Conservation (phyloP, 1,140 invertebrate genomes). For the Steinernema khuongi region DNA sequence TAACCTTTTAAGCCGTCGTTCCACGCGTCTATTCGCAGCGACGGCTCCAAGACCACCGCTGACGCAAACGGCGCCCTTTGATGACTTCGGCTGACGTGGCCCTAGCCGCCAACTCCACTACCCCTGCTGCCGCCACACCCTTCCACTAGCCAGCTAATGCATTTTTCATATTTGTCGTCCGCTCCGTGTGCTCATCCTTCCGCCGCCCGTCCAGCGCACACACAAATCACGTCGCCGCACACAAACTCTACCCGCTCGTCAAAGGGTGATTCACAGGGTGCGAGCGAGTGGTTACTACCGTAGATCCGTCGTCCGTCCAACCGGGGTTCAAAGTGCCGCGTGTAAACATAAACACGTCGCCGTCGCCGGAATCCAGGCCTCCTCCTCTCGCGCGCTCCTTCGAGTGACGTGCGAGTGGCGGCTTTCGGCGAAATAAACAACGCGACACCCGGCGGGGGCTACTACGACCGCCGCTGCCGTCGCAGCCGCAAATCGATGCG, state of each 20-base stretch:
- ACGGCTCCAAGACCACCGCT: not conserved
- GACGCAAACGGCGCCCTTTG: not conserved
- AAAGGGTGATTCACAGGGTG: not conserved
- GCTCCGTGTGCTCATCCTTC: too few species aligned
- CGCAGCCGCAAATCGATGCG: conserved; percentile 7
- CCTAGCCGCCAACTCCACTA: not conserved
- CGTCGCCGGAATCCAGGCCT: not conserved
- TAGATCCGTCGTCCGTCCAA: not conserved
- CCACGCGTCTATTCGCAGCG: not conserved
- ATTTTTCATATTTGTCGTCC: not conserved
- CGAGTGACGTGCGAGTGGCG: not conserved
- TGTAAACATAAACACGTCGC: not conserved
- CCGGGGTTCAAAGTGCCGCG: not conserved
- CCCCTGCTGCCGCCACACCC: not conserved
- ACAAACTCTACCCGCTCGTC: too few species aligned
- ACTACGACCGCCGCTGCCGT: not conserved
- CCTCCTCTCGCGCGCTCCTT: not conserved
- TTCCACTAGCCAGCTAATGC: too few species aligned
- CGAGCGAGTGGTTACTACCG: not conserved
- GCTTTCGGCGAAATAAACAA: conserved; percentile 8
- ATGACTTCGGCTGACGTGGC: not conserved
- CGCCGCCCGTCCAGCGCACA: too few species aligned
- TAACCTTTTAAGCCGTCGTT: not conserved
- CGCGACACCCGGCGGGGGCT: not conserved
- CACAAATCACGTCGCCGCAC: too few species aligned